Base-by-base conservation (phyloP, 1,140 invertebrate species). In the Trachymyrmex septentrionalis region DNA sequence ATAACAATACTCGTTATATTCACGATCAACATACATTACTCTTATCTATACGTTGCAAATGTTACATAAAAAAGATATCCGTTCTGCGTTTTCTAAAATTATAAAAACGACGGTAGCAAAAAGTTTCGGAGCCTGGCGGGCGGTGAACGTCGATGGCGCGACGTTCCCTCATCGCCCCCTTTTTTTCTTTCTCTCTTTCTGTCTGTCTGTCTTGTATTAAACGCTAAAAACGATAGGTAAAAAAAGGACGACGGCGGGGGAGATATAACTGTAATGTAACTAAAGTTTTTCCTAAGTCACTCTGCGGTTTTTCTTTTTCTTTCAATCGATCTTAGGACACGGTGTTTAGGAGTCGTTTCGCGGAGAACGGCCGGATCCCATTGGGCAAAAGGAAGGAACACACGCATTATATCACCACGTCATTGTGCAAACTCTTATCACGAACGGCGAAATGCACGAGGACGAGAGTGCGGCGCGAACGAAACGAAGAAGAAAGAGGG, bases 1-100 rank as follows among this genome's bases (percentile, higher is more conserved):
- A 75, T 90, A 90, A 90, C 89, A 90, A 90, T 90, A 86, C 84
- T 90, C 63, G 81, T 87, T 90, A 90, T 90, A 90, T 90, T 87
- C 88, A 90, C 86, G 87, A 90, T 88, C 86, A 90, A 90, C 88
- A 90, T 90, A 90, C 89, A 90, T 87, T 77, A 64, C 81, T 75
- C 89, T 90, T 91, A 90, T 86, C 88, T 91, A 90, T 77, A 67
- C 30, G 87, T 87, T 90, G 87, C 88, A 90, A 90, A 90, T 77
- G 30, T 90, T 87, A 61, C 80, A 89, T 90, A 77, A 82, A 90
- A 80, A 89, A 82, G 80, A 82, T 82, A 82, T 82, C 55, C 80
- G 67, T 73, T 55, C 38, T 72, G 67, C 48, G 19, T 71, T 71
- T 50, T 85, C 59, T 85, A 78, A 77, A 77, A 85, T 77, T 86